These are phyloP conservation scores for Egretta garzetta DNA, from an alignment of 2,113 vertebrate species.

Conservation along the genomic window DNA sequence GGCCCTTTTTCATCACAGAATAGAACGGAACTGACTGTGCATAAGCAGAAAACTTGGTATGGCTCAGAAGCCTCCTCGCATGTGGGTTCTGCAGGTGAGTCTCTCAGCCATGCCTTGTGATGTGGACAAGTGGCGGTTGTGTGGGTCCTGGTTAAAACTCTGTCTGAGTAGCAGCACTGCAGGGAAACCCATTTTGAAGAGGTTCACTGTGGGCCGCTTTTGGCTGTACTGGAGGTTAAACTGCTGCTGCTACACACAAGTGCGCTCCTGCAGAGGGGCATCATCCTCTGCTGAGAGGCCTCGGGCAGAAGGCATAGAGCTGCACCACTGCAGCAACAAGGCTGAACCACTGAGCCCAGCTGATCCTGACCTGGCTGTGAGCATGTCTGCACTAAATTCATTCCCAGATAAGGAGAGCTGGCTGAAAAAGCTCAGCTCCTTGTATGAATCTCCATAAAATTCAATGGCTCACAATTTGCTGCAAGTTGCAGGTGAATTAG, in stretches of 20 bases:
- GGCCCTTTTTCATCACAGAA: rapidly evolving
- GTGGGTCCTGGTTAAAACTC: background rate
- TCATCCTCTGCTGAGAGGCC: background rate
- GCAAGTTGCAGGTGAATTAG: background rate
- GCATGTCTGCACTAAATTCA: background rate
- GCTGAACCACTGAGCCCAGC: background rate
- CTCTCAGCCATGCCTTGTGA: background rate
- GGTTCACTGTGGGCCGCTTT: background rate
- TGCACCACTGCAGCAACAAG: background rate
- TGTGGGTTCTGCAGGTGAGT: background rate
- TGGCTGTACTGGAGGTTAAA: background rate
- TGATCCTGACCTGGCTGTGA: background rate
- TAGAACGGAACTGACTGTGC: background rate
- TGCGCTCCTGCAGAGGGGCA: rapidly evolving
- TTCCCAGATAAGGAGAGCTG: background rate
- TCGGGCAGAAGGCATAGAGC: background rate
- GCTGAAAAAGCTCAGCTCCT: background rate
- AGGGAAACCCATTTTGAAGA: background rate
- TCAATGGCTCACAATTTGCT: background rate
- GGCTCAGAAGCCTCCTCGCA: background rate
- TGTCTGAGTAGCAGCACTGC: background rate
- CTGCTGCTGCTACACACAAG: background rate
- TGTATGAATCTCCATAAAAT: background rate
- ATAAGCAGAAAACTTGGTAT: background rate
- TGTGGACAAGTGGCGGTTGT: no score